These are phyloP conservation scores for Pipistrellus nathusii DNA, from an alignment of 2,797 vertebrate genomes.

Conservation along the genomic window DNA sequence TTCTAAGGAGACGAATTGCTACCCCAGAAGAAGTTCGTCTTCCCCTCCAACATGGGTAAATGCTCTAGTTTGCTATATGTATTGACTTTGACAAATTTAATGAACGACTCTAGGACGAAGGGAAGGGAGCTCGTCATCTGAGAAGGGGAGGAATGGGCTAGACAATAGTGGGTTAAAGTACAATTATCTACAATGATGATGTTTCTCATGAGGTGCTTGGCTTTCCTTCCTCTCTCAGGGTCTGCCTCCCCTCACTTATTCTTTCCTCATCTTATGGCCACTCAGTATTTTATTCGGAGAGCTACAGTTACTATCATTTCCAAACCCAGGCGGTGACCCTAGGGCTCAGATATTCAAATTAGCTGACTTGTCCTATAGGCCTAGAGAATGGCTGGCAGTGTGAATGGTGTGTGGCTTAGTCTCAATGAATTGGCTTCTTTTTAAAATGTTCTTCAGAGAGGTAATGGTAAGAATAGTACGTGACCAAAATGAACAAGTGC, in stretches of 20 bases:
- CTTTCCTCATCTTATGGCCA: not conserved
- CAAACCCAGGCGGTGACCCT: not conserved
- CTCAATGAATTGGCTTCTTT: not conserved
- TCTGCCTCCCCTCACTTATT: not conserved
- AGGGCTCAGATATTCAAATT: not conserved
- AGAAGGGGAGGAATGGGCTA: not conserved
- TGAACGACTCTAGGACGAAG: conserved; percentile 1
- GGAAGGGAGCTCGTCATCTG: not conserved
- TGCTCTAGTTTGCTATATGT: conserved; percentile 66
- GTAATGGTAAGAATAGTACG: not conserved
- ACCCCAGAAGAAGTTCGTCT: conserved; percentile 96
- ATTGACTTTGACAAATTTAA: conserved; percentile 45
- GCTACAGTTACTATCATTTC: not conserved
- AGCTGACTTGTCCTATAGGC: conserved; percentile 22
- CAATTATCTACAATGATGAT: not conserved
- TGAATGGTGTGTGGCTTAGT: not conserved
- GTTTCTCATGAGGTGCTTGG: conserved; percentile 14
- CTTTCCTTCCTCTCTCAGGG: not conserved
- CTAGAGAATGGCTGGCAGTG: not conserved
- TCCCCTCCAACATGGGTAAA: conserved; percentile 95
- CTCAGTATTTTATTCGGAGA: conserved; percentile 29
- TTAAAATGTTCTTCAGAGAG: conserved; percentile 41
- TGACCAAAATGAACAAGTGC: not conserved
- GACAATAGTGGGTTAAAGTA: conserved; percentile 4
- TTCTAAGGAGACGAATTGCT: conserved; percentile 92